Conservation (phyloP, 2,888 invertebrate species). For the Stenodera caucasica region DNA sequence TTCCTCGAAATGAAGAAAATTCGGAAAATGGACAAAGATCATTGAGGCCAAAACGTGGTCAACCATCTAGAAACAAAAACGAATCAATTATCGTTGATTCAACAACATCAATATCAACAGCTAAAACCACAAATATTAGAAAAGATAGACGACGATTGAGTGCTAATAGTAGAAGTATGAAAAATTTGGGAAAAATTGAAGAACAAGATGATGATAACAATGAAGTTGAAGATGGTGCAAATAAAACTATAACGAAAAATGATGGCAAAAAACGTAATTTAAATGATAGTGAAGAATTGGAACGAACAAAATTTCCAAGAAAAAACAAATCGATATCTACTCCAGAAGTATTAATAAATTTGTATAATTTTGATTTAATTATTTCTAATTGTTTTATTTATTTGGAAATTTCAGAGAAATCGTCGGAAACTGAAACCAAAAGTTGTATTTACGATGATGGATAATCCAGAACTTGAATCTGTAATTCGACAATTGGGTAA, state of each 20-base stretch:
- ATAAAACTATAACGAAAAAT: background rate
- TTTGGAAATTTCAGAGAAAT: slow-evolving; percentile 37
- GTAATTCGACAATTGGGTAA: slow-evolving; percentile 47
- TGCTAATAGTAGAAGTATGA: slow-evolving; percentile 7
- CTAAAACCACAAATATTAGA: background rate
- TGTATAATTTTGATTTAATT: background rate
- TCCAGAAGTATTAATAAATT: slow-evolving; percentile 22
- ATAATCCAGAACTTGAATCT: slow-evolving; percentile 48
- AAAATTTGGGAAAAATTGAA: background rate
- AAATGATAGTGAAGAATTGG: background rate
- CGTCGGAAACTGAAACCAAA: slow-evolving; percentile 48
- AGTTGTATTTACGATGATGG: slow-evolving; percentile 54
- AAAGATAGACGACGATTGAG: background rate
- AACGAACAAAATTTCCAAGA: slow-evolving; percentile 10
- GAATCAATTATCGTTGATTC: background rate
- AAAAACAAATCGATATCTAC: slow-evolving; percentile 8
- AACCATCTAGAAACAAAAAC: background rate
- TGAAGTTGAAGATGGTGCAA: background rate
- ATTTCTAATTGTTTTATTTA: background rate
- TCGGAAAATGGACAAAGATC: background rate
- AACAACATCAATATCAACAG: background rate
- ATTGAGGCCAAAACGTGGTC: background rate
- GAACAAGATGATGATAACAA: background rate
- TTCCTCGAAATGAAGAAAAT: background rate
- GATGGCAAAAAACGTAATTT: background rate